A percentile compares a stretch with the other conserved stretches of the same genome.
Conservation (phyloP, 2,113 vertebrate genomes). For the Cyphomyrus discorhynchus region DNA sequence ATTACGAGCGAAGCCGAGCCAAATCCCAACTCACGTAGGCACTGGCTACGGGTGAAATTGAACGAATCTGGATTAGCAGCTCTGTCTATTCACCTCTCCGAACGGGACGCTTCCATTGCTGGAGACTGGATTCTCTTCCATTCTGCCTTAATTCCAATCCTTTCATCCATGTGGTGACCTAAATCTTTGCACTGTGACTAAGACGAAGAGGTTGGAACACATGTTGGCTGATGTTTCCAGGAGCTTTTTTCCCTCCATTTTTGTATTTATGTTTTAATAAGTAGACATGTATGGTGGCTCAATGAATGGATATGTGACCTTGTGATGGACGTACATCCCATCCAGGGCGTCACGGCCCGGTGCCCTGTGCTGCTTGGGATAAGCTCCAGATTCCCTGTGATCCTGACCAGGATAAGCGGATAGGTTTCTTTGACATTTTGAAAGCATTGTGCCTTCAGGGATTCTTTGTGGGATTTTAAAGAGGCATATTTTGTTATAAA, state of each 20-base stretch:
- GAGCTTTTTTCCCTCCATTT: background rate
- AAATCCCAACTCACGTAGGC: background rate
- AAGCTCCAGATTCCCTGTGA: background rate
- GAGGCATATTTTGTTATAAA: background rate
- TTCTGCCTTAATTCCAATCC: slow-evolving; percentile 26
- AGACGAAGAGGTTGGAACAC: slow-evolving; percentile 18
- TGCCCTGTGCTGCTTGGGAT: background rate
- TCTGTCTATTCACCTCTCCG: slow-evolving; percentile 7
- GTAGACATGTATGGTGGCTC: background rate
- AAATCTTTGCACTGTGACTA: slow-evolving; percentile 24
- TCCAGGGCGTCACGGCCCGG: background rate
- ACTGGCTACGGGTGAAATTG: background rate
- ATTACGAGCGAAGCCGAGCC: background rate
- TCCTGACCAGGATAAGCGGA: background rate
- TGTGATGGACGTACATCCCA: background rate
- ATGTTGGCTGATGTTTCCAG: background rate
- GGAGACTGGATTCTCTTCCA: slow-evolving; percentile 30
- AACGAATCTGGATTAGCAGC: slow-evolving; percentile 38
- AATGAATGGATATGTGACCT: background rate
- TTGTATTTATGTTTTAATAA: background rate
- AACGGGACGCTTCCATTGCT: slow-evolving; percentile 41
- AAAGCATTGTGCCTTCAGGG: background rate
- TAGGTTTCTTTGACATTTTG: background rate
- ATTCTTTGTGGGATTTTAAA: background rate
- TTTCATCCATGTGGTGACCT: slow-evolving; percentile 25